These are phyloP conservation scores for Helogale parvula DNA, from an alignment of 2,113 vertebrate genomes.

Conservation along the genomic window DNA sequence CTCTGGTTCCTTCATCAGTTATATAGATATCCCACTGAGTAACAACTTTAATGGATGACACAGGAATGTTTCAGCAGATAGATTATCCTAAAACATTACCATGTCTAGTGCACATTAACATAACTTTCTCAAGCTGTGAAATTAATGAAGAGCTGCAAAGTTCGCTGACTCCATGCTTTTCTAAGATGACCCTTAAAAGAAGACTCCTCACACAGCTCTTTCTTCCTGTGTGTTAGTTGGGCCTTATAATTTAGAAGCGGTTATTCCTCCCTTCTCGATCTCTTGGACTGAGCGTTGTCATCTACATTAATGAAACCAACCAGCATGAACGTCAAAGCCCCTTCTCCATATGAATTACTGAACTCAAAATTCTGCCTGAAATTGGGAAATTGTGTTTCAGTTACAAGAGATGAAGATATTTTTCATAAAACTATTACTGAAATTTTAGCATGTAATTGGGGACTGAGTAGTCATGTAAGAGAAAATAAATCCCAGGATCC, in stretches of 20 bases:
- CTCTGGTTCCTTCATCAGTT: conserved; percentile 64
- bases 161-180: not conserved
- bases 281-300: not conserved
- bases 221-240: not conserved
- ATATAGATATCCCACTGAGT: conserved; percentile 49
- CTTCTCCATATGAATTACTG: not conserved
- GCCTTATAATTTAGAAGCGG: not conserved
- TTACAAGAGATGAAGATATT: conserved; percentile 48
- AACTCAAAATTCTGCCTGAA: conserved; percentile 4
- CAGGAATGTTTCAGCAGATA: conserved; percentile 63
- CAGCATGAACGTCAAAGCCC: not conserved
- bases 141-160: conserved; percentile 52
- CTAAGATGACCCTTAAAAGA: not conserved
- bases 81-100: conserved; percentile 62
- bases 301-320: not conserved
- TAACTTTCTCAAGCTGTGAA: conserved; percentile 62
- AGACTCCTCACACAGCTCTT: not conserved
- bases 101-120: conserved; percentile 7
- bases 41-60: conserved; percentile 58
- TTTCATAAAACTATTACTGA: conserved; percentile 34
- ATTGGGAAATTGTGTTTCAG: not conserved
- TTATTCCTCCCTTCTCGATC: conserved; percentile 2
- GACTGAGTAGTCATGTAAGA: not conserved
- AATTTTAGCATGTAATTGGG: conserved; percentile 11
- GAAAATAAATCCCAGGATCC: not conserved